A percentile compares a stretch with the other conserved stretches of the same genome.
Conservation (phyloP, 1,140 invertebrate species). For the Neodiprion virginianus region DNA sequence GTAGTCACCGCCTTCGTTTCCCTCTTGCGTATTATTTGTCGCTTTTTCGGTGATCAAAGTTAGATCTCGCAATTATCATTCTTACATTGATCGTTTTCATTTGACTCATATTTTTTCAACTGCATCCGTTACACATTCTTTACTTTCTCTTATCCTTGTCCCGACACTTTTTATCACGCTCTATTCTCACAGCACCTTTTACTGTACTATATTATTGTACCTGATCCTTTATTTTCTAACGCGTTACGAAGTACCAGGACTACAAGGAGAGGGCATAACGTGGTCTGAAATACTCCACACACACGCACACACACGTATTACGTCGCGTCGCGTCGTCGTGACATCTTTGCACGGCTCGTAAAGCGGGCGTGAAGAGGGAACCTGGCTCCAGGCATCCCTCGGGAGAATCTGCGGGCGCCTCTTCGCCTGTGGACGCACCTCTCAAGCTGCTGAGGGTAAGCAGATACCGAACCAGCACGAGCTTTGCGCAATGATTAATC, state of each 20-base stretch:
- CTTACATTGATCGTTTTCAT: background rate
- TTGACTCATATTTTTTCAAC: background rate
- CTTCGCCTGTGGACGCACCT: too few relatives aligned
- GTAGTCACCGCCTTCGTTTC: conserved; percentile 11
- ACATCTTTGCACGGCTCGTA: background rate
- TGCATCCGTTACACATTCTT: background rate
- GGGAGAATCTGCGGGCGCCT: too few relatives aligned
- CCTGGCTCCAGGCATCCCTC: background rate
- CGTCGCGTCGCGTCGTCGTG: background rate
- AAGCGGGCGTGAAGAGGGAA: background rate
- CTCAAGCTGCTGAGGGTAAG: too few relatives aligned
- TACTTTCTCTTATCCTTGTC: too few relatives aligned
- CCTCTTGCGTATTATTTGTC: conserved; percentile 8
- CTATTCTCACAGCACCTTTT: too few relatives aligned
- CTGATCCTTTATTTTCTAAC: too few relatives aligned
- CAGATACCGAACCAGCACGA: too few relatives aligned
- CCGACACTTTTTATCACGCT: too few relatives aligned
- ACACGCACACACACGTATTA: too few relatives aligned
- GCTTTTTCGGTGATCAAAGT: background rate
- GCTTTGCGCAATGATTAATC: too few relatives aligned
- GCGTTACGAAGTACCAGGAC: background rate
- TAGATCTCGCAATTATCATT: background rate
- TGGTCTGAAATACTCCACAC: background rate
- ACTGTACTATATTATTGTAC: too few relatives aligned
- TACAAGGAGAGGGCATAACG: conserved; percentile 9